Base-by-base conservation (phyloP, 2,797 vertebrate species). In the Coregonus suidteri region DNA sequence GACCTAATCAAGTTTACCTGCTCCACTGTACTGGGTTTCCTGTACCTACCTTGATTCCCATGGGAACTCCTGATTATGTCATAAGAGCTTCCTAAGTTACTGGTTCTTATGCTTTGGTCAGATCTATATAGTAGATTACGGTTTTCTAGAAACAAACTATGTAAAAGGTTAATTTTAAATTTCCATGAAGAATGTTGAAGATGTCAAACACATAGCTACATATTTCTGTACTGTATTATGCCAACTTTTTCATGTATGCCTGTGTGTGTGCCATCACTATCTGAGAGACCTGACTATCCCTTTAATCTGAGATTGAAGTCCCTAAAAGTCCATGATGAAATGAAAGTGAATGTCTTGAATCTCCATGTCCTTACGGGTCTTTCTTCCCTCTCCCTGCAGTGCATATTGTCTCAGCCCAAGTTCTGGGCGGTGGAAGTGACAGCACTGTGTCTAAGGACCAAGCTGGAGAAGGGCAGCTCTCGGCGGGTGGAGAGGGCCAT, bases 351-450 rank as follows among this genome's bases (percentile, higher is more conserved):
- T 64, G 31, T 67, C 1, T 14, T 66, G 59, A 53, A n/a, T 62
- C 56, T 62, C n/a, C 56, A 6, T 62, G 6, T 47, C 41, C 41
- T 47, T 25, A 18, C 7, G 59, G 7, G 53, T 25, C 56, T 62
- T 31, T 51, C 59, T 74, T n/a, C 66, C 54, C 6, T 25, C 69
- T 47, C 20, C 51, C 67, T 67, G 3, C 92, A 99, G 98, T 97
- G 94, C 83, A 85, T 99, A 74, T 94, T 99, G 81, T 97, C 95
- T 68, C 97, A 98, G 90, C 97, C 97, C 0, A 97, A 97, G 88
- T 98, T 98, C 91, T 99, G 97, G 97, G 94, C 96, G 1, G 89
- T 99, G 84, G 95, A 98, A 84, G 97, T 96, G 0, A 93, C 97
- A 1, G 95, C 96, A 0, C 91, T 99, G 30, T 94, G 95, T 69